phyloP scores from a whole-genome alignment of 2,113 vertebrate species.

The Ornithorhynchus anatinus region DNA sequence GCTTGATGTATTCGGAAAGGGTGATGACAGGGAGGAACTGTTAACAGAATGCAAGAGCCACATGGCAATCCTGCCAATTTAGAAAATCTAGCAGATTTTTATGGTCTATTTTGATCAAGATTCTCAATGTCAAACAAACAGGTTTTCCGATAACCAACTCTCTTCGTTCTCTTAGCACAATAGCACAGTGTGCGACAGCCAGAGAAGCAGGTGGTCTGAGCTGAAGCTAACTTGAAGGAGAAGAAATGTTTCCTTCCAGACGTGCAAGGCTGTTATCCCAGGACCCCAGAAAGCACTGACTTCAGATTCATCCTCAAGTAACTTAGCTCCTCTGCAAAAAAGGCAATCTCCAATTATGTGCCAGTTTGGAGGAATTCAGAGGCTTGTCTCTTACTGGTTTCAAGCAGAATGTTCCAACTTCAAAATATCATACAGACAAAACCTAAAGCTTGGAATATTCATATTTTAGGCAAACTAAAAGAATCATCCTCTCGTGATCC shows the following conservation, averaged over 20 bases:
- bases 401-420: no score
- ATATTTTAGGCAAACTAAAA: no score
- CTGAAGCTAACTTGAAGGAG: constrained; percentile 60
- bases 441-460: no score
- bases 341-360: background rate
- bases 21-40: constrained; percentile 66
- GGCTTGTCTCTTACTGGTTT: no score
- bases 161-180: constrained; percentile 66
- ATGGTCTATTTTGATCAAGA: constrained; percentile 70
- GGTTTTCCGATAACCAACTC: constrained; percentile 69
- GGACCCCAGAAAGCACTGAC: constrained; percentile 33
- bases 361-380: background rate
- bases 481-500: no score
- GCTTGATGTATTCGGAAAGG: constrained; percentile 62
- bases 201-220: constrained; percentile 63
- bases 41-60: constrained; percentile 67
- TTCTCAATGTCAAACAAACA: constrained; percentile 70
- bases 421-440: no score
- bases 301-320: constrained; percentile 39
- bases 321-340: constrained; percentile 27
- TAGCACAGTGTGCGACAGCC: constrained; percentile 64
- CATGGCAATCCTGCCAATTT: constrained; percentile 67
- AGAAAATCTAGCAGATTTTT: constrained; percentile 70
- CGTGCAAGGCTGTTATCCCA: constrained; percentile 53
- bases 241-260: constrained; percentile 60